Percentiles rank a stretch among this genome's conserved stretches.
phyloP scores from a whole-genome alignment of 2,797 vertebrate genomes.

The Argentina silus region DNA sequence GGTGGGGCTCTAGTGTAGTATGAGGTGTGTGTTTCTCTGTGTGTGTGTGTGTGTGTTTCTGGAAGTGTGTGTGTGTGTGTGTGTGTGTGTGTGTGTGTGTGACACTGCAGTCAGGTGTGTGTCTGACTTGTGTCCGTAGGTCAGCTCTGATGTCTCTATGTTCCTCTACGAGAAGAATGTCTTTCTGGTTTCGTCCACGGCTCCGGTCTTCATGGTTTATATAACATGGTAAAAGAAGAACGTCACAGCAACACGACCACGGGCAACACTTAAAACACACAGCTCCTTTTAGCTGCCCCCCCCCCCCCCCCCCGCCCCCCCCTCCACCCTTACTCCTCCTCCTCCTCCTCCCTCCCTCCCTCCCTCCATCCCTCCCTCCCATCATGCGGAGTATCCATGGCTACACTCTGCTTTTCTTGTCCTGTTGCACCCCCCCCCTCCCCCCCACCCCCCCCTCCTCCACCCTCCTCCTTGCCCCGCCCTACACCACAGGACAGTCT shows the following conservation, averaged over 20 bases:
- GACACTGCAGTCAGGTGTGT: slow-evolving; percentile 47
- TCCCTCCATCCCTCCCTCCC: neutral
- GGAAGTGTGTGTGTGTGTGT: slow-evolving; percentile 45
- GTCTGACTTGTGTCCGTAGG: slow-evolving; percentile 63
- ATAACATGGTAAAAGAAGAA: slow-evolving; percentile 68
- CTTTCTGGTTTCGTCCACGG: slow-evolving; percentile 53
- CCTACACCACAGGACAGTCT: neutral
- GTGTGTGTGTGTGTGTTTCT: slow-evolving; percentile 43
- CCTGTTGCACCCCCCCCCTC: neutral
- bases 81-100: slow-evolving; percentile 38
- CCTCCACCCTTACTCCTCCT: slow-evolving; percentile 52
- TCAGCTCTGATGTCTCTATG: slow-evolving; percentile 74
- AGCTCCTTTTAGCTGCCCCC: slow-evolving; percentile 53
- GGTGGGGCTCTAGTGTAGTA: slow-evolving; percentile 65
- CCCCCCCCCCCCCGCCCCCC: slow-evolving; percentile 51
- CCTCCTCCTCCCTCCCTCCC: neutral
- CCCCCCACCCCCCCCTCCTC: neutral
- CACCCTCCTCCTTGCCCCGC: neutral
- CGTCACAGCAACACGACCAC: slow-evolving; percentile 88
- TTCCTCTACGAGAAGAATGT: slow-evolving; percentile 60
- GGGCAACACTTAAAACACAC: slow-evolving; percentile 76
- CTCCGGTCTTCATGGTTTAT: slow-evolving; percentile 65
- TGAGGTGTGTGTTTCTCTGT: slow-evolving; percentile 27
- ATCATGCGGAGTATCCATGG: neutral
- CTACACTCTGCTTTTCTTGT: neutral